These are phyloP conservation scores for Sipha flava DNA, from an alignment of 1,140 invertebrate genomes.

Conservation along the genomic window DNA sequence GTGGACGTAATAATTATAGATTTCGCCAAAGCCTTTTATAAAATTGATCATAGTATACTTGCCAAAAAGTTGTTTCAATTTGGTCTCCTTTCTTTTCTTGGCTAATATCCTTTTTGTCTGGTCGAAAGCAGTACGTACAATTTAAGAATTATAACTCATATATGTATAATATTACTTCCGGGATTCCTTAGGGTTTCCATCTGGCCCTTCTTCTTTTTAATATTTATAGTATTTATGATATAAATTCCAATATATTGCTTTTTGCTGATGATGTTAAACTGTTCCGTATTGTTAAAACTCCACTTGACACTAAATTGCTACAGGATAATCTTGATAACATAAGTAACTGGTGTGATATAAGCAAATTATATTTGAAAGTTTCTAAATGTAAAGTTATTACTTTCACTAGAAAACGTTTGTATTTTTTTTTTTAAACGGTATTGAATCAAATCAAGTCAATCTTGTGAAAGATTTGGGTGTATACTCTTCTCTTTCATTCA, in stretches of 20 bases:
- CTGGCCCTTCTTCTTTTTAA: background rate
- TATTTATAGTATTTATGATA: too few relatives aligned
- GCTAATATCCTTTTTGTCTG: background rate
- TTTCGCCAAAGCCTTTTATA: background rate
- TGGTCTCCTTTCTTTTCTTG: background rate
- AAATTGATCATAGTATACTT: background rate
- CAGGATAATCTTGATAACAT: background rate
- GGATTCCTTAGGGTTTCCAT: background rate
- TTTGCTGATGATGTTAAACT: too few relatives aligned
- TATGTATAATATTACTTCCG: background rate
- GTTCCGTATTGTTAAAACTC: too few relatives aligned
- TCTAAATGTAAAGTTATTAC: too few relatives aligned
- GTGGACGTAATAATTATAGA: background rate
- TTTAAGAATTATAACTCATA: background rate
- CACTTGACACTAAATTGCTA: background rate
- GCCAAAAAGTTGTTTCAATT: background rate
- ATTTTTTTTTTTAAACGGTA: too few relatives aligned
- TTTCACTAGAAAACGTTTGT: too few relatives aligned
- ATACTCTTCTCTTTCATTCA: too few relatives aligned
- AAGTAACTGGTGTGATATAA: background rate
- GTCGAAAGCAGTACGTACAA: background rate
- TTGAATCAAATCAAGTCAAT: too few relatives aligned
- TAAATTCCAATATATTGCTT: too few relatives aligned
- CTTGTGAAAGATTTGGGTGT: too few relatives aligned
- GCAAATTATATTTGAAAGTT: too few relatives aligned